phyloP scores from a whole-genome alignment of 2,888 invertebrate genomes.

The Atherix ibis region DNA sequence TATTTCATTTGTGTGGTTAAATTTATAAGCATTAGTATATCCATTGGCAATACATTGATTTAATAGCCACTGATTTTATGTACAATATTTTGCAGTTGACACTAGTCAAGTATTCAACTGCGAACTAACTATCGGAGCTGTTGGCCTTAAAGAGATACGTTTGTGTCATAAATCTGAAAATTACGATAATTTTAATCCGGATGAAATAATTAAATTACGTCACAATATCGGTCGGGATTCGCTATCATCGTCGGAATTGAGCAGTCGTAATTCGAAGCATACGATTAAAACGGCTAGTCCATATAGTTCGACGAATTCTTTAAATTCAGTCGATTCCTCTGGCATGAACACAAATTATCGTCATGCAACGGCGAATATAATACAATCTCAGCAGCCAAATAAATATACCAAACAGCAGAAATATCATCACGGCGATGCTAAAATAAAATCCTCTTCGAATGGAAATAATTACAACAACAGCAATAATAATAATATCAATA shows the following conservation, averaged over 20 bases:
- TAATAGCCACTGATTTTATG: too few species aligned
- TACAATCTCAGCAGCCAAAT: constrained; percentile 15
- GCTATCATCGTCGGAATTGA: constrained; percentile 29
- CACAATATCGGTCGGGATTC: constrained; percentile 27
- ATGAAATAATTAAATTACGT: constrained; percentile 25
- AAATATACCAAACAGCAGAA: neutral
- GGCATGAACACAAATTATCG: constrained; percentile 27
- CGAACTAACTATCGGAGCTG: constrained; percentile 31
- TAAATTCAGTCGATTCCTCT: constrained; percentile 32
- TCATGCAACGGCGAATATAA: constrained; percentile 19
- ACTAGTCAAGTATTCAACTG: constrained; percentile 31
- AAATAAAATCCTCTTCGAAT: too few species aligned
- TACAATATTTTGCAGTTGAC: constrained; percentile 25
- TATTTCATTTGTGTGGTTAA: too few species aligned
- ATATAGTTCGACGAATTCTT: constrained; percentile 32
- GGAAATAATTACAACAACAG: neutral
- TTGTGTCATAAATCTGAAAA: constrained; percentile 30
- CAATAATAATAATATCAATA: neutral
- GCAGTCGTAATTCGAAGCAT: constrained; percentile 30
- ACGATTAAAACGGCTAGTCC: constrained; percentile 30
- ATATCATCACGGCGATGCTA: too few species aligned
- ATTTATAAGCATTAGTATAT: too few species aligned
- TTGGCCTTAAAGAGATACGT: constrained; percentile 31
- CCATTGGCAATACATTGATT: too few species aligned
- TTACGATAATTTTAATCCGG: constrained; percentile 28